Base-by-base conservation (phyloP, 2,113 vertebrate genomes). In the Callopanchax toddi region DNA sequence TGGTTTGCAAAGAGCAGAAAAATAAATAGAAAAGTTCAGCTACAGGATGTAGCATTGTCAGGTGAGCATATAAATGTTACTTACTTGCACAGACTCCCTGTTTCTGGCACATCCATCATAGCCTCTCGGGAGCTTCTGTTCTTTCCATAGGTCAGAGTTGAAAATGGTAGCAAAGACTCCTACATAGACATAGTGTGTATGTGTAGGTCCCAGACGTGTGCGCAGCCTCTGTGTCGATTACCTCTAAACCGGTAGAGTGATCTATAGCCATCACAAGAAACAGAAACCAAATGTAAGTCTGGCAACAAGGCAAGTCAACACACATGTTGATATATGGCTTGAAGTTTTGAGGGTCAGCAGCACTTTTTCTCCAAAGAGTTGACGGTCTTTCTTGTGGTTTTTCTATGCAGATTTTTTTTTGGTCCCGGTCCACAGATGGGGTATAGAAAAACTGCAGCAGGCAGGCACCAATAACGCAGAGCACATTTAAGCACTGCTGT, bases 21-120 rank as follows among this genome's bases (percentile, higher is more conserved):
- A 90, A 83, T 69, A 89, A 83, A 89, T 82, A 80, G 59, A 29
- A 71, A 63, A 77, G 64, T 83, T 83, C 81, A 74, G 60, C 63
- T 21, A 16, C 75, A 79, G 76, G 83, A 88, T 85, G 75, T 81
- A 55, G 72, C 57, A 79, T 72, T 83, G 83, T 87, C 85, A 79
- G 73, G 70, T 85, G 79, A 74, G 53, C 62, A 56, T 59, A 74
- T 57, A 76, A 58, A 74, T 59, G 26, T 71, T 66, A 29, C 37
- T 62, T 39, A 17, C 42, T 56, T 52, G 58, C 46, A 71, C 61
- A 45, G 56, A 59, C 56, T 49, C 25, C 43, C 20, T 15, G 23
- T 62, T 81, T 83, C 88, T 87, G 85, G 77, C 55, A 70, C 85
- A 87, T 91, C 74, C 77, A 89, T 91, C 86, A 88, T 2, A 51